Evolutionary conservation across 2,888 invertebrate genomes (phyloP).

Genomic region (Byasa hedistus): DNA sequence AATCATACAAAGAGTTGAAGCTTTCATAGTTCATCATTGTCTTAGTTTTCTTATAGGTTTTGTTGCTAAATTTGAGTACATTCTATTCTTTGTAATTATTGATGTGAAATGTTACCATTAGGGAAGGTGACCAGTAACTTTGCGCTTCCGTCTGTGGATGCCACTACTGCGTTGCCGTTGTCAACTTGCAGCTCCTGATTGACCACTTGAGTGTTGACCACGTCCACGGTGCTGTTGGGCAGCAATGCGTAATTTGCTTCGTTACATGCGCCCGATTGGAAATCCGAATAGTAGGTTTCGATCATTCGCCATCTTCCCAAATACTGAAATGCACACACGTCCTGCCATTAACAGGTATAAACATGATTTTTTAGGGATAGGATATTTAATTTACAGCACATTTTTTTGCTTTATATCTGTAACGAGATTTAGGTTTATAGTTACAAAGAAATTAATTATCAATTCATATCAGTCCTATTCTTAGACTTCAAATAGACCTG

Average conservation of each 20-base stretch:
- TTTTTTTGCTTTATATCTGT: no score
- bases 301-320: slow-evolving; percentile 79
- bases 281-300: slow-evolving; percentile 80
- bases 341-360: no score
- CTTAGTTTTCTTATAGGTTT: no score
- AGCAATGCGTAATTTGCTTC: slow-evolving; percentile 74
- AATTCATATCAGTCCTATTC: no score
- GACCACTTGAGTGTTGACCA: slow-evolving; percentile 52
- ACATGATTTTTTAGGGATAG: no score
- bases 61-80: no score
- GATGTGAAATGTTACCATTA: slow-evolving; percentile 49
- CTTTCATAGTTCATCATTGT: no score
- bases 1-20: no score
- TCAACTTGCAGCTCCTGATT: slow-evolving; percentile 69
- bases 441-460: no score
- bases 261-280: slow-evolving; percentile 81
- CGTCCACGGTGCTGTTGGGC: slow-evolving; percentile 41
- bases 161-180: slow-evolving; percentile 68
- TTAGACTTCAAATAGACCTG: no score
- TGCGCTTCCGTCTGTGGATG: slow-evolving; percentile 65
- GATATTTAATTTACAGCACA: no score
- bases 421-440: no score
- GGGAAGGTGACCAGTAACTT: slow-evolving; percentile 78
- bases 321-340: slow-evolving; percentile 52
- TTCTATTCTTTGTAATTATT: neutral